Percentiles rank a stretch among this genome's conserved stretches.
Conservation (phyloP, 2,797 vertebrate species). For the Myotis vivesi region DNA sequence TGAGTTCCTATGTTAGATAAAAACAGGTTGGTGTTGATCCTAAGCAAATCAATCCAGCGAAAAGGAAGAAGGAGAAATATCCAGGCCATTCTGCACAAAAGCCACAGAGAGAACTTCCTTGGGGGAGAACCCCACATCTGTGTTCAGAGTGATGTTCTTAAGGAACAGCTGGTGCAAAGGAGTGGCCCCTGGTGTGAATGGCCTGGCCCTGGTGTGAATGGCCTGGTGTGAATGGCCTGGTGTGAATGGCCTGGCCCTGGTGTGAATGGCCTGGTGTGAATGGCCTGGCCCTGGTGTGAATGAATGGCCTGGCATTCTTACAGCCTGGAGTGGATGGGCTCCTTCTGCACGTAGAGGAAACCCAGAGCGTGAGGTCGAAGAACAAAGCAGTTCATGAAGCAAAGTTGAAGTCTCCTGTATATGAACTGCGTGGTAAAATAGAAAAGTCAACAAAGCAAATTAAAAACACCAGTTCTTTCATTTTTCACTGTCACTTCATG, state of each 20-base stretch:
- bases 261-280: neutral
- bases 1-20: neutral
- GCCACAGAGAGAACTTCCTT: neutral
- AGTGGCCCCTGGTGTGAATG: neutral
- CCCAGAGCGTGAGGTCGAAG: neutral
- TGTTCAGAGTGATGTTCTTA: neutral
- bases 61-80: neutral
- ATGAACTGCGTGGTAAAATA: neutral
- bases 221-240: no score
- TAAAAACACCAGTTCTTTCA: neutral
- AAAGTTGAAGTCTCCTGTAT: neutral
- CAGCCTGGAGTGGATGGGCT: neutral
- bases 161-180: neutral
- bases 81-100: neutral
- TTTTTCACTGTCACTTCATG: neutral
- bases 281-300: neutral
- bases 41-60: neutral
- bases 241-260: no score
- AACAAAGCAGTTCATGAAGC: neutral
- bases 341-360: neutral
- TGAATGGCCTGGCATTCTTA: neutral
- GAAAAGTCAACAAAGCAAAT: conserved; percentile 10
- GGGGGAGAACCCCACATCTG: neutral
- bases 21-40: neutral
- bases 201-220: neutral